phyloP scores from a whole-genome alignment of 1,140 invertebrate species.

The Thrips palmi region DNA sequence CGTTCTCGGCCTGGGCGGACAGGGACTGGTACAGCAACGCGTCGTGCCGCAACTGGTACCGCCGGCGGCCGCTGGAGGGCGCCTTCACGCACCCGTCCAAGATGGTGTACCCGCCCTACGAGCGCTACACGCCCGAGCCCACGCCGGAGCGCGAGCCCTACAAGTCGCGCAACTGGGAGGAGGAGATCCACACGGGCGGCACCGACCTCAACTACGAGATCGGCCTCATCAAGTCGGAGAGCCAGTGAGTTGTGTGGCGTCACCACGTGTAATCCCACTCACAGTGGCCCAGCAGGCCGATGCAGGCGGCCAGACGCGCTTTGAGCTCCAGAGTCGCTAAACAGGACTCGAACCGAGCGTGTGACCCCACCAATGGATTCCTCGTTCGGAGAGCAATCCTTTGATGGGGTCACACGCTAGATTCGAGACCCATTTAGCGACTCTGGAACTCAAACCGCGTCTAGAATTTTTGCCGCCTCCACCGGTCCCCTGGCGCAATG shows the following conservation, averaged over 20 bases:
- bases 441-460: too few relatives aligned
- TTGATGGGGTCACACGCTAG: too few relatives aligned
- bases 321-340: too few relatives aligned
- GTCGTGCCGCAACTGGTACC: constrained; percentile 67
- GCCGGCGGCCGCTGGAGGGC: constrained; percentile 55
- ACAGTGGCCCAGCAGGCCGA: not conserved
- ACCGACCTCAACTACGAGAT: constrained; percentile 68
- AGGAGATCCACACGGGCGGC: constrained; percentile 51
- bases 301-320: too few relatives aligned
- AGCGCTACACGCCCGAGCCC: constrained; percentile 53
- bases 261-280: constrained; percentile 3
- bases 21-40: constrained; percentile 80
- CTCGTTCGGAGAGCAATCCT: too few relatives aligned
- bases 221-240: constrained; percentile 60
- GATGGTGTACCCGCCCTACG: constrained; percentile 83
- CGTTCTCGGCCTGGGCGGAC: too few relatives aligned
- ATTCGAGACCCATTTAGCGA: too few relatives aligned
- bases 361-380: too few relatives aligned
- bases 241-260: constrained; percentile 71
- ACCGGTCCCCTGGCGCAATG: too few relatives aligned
- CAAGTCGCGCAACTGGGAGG: constrained; percentile 31
- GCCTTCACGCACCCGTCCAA: constrained; percentile 79
- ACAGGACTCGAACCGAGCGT: too few relatives aligned
- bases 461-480: too few relatives aligned
- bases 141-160: constrained; percentile 35